Percentiles rank a stretch among this genome's conserved stretches.
These are phyloP conservation scores for Hybognathus amarus DNA, from an alignment of 2,797 vertebrate genomes.

Conservation along the genomic window DNA sequence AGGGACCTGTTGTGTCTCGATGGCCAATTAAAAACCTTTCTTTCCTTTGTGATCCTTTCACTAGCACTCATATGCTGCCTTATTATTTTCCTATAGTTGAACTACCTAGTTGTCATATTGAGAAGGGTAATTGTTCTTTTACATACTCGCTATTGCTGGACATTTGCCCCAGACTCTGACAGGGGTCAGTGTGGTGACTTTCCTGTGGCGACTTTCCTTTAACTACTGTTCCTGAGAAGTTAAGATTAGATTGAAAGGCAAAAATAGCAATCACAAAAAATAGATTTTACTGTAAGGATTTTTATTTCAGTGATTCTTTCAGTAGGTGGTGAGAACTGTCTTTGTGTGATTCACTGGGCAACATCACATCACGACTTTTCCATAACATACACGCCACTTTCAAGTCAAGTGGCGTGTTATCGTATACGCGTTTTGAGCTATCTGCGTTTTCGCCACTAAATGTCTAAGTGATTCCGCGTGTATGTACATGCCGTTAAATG, in stretches of 20 bases:
- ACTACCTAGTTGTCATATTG: conserved; percentile 59
- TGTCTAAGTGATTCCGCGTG: too few species aligned
- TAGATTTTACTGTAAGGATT: background rate
- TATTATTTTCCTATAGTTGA: conserved; percentile 68
- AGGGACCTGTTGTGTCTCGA: conserved; percentile 73
- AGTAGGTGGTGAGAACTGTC: background rate
- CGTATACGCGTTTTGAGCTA: too few species aligned
- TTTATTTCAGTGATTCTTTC: background rate
- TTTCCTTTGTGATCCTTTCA: conserved; percentile 69
- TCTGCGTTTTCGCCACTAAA: too few species aligned
- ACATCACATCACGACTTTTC: too few species aligned
- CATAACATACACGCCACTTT: too few species aligned
- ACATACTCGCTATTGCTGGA: background rate
- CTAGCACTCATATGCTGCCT: conserved; percentile 67
- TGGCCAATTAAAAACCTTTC: conserved; percentile 74
- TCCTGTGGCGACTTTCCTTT: background rate
- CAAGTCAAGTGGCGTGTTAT: too few species aligned
- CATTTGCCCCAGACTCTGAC: background rate
- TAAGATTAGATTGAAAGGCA: background rate
- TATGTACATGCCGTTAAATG: too few species aligned
- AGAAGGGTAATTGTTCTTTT: conserved; percentile 58
- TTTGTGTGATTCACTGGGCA: background rate
- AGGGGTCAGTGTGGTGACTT: conserved; percentile 5
- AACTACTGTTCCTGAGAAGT: background rate
- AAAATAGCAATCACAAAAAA: background rate